Evolutionary conservation across 1,140 invertebrate species (phyloP), one percentile per base, ranked within the genome.

Genomic region (Achroia grisella): DNA sequence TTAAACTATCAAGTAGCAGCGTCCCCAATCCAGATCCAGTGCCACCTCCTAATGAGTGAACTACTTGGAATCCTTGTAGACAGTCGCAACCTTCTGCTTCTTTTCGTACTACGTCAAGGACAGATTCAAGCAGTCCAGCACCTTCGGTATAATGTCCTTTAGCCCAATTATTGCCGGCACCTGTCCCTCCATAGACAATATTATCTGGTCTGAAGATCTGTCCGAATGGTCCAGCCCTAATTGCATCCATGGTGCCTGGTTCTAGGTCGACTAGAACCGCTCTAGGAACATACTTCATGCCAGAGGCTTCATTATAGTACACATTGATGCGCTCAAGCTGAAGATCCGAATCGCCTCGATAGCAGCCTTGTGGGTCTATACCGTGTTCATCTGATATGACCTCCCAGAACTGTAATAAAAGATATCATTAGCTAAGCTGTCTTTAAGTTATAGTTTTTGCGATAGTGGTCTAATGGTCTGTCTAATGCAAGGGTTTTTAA

Each of bases 121-220:
- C 93, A 3, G 93, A 91, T 72, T 97, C 95, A 6, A 97, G 93
- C 28, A 97, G 78, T 75, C 96, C 96, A 12, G 96, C 96, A 1
- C 96, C 94, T 87, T 98, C 96, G 14, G 96, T 98, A 86, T 95
- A 97, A 69, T 97, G 94, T 27, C 96, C 96, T 82, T 97, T 96
- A 30, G 95, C 95, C 95, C 91, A 93, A 61, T 92, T 92, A 74
- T 92, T 92, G 17, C 93, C 93, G 17, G 95, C 93, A 3, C 96
- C 94, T 0, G 67, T 53, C 0, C 44, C n/a, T 0, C 74, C 71
- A n/a, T 52, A 77, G 0, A 96, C 93, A 64, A 95, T 95, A 71
- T 96, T 96, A 73, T 96, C 94, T 0, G 95, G 95, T 58, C 95
- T 87, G 84, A 96, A 97, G 44, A 97, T 91, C 60, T 95, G 91